A percentile compares a stretch with the other conserved stretches of the same genome.
Conservation (phyloP, 2,113 vertebrate species). For the Callipepla californica region DNA sequence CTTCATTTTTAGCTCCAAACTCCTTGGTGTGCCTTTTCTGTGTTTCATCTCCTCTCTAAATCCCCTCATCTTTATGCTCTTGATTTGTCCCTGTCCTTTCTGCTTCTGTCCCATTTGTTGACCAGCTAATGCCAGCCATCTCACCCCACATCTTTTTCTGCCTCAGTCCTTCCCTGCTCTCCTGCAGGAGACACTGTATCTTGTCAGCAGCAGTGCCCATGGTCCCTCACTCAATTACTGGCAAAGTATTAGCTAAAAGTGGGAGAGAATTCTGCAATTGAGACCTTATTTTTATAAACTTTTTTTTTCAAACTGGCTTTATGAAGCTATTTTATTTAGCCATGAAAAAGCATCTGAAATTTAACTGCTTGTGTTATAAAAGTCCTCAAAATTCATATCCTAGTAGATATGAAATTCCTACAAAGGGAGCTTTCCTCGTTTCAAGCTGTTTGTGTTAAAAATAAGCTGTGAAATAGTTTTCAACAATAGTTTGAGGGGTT, state of each 20-base stretch:
- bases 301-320: neutral
- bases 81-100: neutral
- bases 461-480: conserved; percentile 29
- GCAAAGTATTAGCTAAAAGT: neutral
- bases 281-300: neutral
- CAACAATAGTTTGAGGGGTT: conserved; percentile 3
- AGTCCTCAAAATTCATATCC: neutral
- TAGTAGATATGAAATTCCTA: neutral
- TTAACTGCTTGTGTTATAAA: neutral
- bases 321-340: neutral
- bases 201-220: neutral
- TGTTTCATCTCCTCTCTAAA: neutral
- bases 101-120: neutral
- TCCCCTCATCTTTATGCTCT: neutral
- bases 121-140: neutral
- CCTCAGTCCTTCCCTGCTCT: neutral
- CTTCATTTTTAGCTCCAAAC: neutral
- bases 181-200: neutral
- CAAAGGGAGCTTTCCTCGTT: neutral
- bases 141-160: neutral
- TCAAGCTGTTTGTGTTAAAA: conserved; percentile 32
- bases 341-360: neutral
- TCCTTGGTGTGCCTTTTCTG: neutral
- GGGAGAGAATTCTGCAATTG: neutral
- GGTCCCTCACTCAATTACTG: neutral